Conservation (phyloP, 2,113 vertebrate genomes). For the Tachysurus vachellii region DNA sequence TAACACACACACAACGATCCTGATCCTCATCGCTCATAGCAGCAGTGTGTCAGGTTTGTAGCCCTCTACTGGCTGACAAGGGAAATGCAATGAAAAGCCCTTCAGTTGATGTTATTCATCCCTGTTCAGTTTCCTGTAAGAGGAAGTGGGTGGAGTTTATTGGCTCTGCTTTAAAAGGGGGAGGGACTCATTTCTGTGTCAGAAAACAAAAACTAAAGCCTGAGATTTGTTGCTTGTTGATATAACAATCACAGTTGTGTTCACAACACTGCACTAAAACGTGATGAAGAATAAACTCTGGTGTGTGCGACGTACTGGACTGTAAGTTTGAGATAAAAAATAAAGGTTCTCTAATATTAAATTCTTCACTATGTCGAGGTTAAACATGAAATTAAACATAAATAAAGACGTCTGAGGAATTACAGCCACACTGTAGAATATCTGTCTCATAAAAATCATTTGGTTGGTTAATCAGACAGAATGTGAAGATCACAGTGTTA, state of each 20-base stretch:
- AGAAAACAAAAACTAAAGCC: background rate
- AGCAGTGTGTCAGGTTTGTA: background rate
- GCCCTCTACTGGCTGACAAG: background rate
- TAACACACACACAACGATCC: too few relatives aligned
- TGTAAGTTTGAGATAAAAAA: too few relatives aligned
- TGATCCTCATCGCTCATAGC: too few relatives aligned
- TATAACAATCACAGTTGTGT: background rate
- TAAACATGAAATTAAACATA: background rate
- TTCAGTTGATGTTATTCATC: background rate
- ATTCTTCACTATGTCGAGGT: background rate
- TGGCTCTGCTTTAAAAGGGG: background rate
- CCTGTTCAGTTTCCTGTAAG: background rate
- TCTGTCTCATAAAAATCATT: background rate
- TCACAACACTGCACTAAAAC: background rate
- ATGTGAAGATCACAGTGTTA: constrained; percentile 4
- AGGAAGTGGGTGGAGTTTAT: background rate
- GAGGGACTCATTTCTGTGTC: background rate
- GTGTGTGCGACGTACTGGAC: background rate
- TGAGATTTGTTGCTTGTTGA: background rate
- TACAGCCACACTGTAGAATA: background rate
- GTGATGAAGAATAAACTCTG: background rate
- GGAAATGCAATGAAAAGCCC: background rate
- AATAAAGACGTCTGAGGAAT: too few relatives aligned
- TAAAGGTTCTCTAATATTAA: background rate
- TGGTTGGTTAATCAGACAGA: background rate